Evolutionary conservation across 2,888 invertebrate genomes (phyloP).

Genomic region (Chrysolina haemoptera): DNA sequence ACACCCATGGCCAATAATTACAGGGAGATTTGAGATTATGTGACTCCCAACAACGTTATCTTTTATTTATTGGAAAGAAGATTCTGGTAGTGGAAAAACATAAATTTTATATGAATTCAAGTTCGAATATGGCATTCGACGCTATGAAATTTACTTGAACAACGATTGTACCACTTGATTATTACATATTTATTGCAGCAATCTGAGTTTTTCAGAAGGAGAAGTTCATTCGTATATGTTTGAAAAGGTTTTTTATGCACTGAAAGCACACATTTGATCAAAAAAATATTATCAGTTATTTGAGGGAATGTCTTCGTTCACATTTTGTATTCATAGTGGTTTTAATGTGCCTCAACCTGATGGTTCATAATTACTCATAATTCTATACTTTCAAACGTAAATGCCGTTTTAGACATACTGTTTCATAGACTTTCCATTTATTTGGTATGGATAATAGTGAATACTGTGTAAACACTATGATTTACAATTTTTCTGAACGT

Average conservation of each 20-base stretch:
- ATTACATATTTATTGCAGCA: not conserved
- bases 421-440: too few species aligned
- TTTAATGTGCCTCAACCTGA: too few species aligned
- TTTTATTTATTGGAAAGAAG: slow-evolving; percentile 47
- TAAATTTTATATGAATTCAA: slow-evolving; percentile 36
- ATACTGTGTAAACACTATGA: not conserved
- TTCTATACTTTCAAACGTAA: too few species aligned
- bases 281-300: too few species aligned
- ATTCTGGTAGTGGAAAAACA: slow-evolving; percentile 45
- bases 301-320: too few species aligned
- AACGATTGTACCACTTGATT: not conserved
- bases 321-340: too few species aligned
- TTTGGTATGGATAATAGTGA: too few species aligned
- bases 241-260: too few species aligned
- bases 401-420: too few species aligned
- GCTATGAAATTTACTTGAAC: not conserved
- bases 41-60: slow-evolving; percentile 42
- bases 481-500: not conserved
- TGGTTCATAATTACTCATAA: too few species aligned
- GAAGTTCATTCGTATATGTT: not conserved
- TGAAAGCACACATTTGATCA: too few species aligned
- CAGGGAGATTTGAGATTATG: slow-evolving; percentile 38
- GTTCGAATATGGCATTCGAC: not conserved
- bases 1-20: slow-evolving; percentile 38
- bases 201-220: not conserved